Evolutionary conservation across 2,888 invertebrate genomes (phyloP).

Genomic region (Lepidochrysops patricia): DNA sequence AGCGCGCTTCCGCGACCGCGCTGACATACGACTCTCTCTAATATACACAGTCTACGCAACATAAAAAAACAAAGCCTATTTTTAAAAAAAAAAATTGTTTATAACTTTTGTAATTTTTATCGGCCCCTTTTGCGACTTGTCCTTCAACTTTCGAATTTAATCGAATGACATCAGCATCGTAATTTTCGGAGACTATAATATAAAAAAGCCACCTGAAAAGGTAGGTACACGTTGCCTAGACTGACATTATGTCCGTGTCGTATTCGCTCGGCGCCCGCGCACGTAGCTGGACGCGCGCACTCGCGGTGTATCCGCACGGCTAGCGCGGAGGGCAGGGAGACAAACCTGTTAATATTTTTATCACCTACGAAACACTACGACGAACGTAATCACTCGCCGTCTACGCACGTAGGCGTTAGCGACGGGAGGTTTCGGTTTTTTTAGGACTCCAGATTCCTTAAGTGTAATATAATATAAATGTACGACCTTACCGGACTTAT

Average conservation of each 20-base stretch:
- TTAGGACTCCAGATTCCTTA: constrained; percentile 29
- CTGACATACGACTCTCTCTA: too few species aligned
- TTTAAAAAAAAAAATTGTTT: too few species aligned
- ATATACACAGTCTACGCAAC: too few species aligned
- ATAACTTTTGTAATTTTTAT: too few species aligned
- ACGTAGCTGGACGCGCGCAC: neutral
- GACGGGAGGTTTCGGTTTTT: constrained; percentile 28
- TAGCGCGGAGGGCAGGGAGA: constrained; percentile 64
- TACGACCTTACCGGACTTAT: constrained; percentile 11
- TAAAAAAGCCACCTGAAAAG: too few species aligned
- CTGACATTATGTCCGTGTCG: too few species aligned
- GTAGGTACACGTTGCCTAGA: too few species aligned
- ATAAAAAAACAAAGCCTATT: too few species aligned
- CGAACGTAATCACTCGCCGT: neutral
- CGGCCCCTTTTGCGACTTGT: too few species aligned
- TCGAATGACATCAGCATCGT: too few species aligned
- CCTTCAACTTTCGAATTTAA: too few species aligned
- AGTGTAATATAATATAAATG: constrained; percentile 21
- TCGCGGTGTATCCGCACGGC: constrained; percentile 57
- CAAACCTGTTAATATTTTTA: constrained; percentile 41
- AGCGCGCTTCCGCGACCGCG: neutral
- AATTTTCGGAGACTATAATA: too few species aligned
- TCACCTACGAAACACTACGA: constrained; percentile 16
- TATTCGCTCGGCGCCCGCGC: neutral
- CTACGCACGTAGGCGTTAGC: constrained; percentile 15